These are phyloP conservation scores for Sarcophilus harrisii DNA, from an alignment of 2,797 vertebrate genomes.

Conservation along the genomic window DNA sequence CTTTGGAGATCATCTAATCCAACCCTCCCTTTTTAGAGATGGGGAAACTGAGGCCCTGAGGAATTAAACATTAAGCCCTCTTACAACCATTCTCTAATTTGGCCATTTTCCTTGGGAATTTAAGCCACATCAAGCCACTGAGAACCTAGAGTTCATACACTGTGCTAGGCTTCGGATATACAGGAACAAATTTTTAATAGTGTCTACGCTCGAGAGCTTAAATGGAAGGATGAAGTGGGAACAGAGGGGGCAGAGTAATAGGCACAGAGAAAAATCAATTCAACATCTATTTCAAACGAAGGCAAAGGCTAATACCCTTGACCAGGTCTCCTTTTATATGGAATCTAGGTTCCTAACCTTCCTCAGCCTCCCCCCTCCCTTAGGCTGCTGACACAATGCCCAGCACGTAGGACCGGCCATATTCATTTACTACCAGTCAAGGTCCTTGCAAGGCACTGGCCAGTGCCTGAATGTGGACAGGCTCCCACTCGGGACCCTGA, in stretches of 20 bases:
- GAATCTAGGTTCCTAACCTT: neutral
- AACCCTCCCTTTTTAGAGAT: neutral
- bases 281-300: neutral
- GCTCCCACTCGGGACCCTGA: neutral
- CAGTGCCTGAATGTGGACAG: neutral
- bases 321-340: neutral
- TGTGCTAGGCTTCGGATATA: neutral
- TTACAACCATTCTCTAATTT: neutral
- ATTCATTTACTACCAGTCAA: neutral
- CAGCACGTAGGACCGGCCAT: rapidly evolving
- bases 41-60: neutral
- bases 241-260: neutral
- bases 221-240: neutral
- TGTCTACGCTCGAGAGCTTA: neutral
- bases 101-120: neutral
- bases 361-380: neutral
- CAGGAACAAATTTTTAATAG: neutral
- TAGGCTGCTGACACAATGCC: rapidly evolving
- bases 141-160: neutral
- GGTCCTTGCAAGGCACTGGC: neutral
- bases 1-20: neutral
- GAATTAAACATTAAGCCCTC: neutral
- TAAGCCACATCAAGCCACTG: neutral
- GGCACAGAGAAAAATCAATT: neutral
- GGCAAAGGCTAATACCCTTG: neutral